phyloP scores from a whole-genome alignment of 2,888 invertebrate genomes.

The Machimus rusticus region DNA sequence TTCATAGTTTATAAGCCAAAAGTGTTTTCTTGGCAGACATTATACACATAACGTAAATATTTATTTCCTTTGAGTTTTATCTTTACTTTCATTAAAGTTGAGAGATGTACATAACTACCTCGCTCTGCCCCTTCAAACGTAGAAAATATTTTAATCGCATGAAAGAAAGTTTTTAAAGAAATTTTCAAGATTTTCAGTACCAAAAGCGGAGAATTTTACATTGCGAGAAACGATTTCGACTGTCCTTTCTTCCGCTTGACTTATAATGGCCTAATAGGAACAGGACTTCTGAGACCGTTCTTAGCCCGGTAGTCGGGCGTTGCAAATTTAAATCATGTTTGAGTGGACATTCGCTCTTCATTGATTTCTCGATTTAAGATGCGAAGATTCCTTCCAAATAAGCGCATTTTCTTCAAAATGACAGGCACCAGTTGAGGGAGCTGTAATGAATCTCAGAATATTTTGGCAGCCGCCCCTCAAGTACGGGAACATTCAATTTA shows the following conservation, averaged over 20 bases:
- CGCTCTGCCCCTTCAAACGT: background rate
- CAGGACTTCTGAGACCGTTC: background rate
- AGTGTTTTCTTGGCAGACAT: background rate
- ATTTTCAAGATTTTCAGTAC: background rate
- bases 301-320: background rate
- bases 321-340: constrained; percentile 19
- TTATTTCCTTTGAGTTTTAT: background rate
- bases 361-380: background rate
- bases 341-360: constrained; percentile 7
- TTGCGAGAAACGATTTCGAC: background rate
- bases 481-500: background rate
- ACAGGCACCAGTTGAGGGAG: background rate
- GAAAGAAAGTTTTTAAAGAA: background rate
- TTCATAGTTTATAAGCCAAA: background rate
- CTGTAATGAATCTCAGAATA: background rate
- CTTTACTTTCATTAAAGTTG: background rate
- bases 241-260: background rate
- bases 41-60: background rate
- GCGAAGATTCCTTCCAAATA: background rate
- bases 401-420: background rate
- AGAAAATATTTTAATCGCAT: background rate
- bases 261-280: background rate
- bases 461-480: background rate
- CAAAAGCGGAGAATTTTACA: background rate
- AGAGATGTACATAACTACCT: background rate